phyloP scores from a whole-genome alignment of 2,113 vertebrate genomes.

The Lutjanus erythropterus region DNA sequence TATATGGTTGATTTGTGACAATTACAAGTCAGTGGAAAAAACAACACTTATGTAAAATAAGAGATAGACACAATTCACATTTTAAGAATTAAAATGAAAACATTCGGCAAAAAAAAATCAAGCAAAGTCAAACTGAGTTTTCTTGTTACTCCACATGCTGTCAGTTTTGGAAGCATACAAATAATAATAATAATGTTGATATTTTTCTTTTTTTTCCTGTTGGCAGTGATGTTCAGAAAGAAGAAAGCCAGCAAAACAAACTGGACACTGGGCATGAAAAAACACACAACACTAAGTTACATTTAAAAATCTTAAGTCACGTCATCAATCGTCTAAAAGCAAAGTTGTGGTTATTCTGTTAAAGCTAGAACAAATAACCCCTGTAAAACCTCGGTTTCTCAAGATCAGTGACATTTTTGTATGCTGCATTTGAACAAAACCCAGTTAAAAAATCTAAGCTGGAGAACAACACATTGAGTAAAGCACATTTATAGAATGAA shows the following conservation, averaged over 20 bases:
- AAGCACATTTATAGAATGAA: conserved; percentile 48
- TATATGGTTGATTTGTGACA: conserved; percentile 34
- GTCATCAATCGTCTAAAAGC: conserved; percentile 11
- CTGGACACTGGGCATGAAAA: conserved; percentile 11
- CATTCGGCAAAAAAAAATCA: conserved; percentile 15
- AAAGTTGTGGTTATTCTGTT: conserved; percentile 14
- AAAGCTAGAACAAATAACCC: conserved; percentile 16
- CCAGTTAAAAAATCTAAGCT: background rate
- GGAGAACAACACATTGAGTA: conserved; percentile 35
- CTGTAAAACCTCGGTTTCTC: conserved; percentile 2
- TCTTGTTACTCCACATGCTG: conserved; percentile 16
- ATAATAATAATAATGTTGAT: background rate
- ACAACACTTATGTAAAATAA: conserved; percentile 18
- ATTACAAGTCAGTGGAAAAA: conserved; percentile 43
- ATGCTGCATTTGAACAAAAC: conserved; percentile 30
- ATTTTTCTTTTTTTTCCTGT: conserved; percentile 6
- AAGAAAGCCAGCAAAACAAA: conserved; percentile 15
- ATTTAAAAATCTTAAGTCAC: conserved; percentile 24
- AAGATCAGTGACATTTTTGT: conserved; percentile 17
- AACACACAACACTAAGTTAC: conserved; percentile 27
- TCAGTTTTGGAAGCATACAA: conserved; percentile 28
- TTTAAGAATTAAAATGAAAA: conserved; percentile 23
- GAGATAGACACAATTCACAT: conserved; percentile 9
- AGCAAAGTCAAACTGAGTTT: conserved; percentile 8
- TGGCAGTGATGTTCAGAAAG: conserved; percentile 19